These are phyloP conservation scores for Eulemur rufifrons DNA, from an alignment of 2,113 vertebrate genomes.

Conservation along the genomic window DNA sequence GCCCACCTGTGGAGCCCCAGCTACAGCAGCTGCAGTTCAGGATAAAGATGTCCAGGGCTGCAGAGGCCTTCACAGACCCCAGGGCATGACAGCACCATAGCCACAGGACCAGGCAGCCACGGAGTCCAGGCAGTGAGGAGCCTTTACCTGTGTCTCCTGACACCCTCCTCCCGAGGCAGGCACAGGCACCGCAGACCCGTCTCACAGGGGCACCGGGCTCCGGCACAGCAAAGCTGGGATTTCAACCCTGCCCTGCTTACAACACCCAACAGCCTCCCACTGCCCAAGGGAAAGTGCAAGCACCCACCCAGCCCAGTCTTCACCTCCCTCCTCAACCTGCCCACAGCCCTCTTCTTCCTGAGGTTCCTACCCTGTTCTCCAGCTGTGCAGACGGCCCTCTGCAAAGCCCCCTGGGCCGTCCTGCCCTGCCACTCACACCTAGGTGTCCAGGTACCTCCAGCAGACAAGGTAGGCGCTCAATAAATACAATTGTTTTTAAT, in stretches of 20 bases:
- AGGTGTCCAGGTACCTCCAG: not conserved
- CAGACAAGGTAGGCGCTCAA: not conserved
- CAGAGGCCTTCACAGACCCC: not conserved
- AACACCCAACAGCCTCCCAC: too few species aligned
- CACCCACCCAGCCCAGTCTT: not conserved
- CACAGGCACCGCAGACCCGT: too few species aligned
- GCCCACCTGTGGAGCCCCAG: not conserved
- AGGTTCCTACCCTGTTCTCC: not conserved
- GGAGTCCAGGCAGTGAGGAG: not conserved
- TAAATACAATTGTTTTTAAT: not conserved
- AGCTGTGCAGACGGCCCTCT: too few species aligned
- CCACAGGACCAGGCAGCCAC: not conserved
- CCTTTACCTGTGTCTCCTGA: not conserved
- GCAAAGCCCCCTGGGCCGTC: not conserved
- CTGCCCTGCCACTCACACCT: not conserved
- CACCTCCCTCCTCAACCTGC: not conserved
- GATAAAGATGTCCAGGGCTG: not conserved
- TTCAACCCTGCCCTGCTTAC: not conserved
- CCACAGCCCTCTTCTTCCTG: not conserved
- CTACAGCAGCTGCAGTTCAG: not conserved
- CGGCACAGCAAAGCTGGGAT: not conserved
- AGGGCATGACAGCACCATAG: not conserved
- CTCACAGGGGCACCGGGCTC: not conserved
- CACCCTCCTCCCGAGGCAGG: not conserved
- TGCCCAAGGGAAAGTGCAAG: too few species aligned